These are phyloP conservation scores for Drosophila bifasciata DNA, from an alignment of 1,140 invertebrate genomes.

Conservation along the genomic window DNA sequence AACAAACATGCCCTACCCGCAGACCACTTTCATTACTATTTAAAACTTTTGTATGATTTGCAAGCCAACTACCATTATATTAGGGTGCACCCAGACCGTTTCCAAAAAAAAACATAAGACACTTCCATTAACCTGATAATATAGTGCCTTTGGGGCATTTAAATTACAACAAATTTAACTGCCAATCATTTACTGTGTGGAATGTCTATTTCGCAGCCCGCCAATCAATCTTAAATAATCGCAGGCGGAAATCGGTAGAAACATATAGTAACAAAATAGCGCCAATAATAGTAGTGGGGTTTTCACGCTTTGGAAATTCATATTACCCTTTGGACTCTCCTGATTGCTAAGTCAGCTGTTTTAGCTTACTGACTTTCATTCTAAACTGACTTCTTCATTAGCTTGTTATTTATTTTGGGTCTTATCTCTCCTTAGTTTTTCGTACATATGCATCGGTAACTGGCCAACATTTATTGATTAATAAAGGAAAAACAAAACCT, in stretches of 20 bases:
- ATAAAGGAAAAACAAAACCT: conserved; percentile 41
- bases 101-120: conserved; percentile 15
- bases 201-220: conserved; percentile 9
- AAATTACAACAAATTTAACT: conserved; percentile 11
- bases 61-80: conserved; percentile 35
- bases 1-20: conserved; percentile 28
- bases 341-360: conserved; percentile 47
- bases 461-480: conserved; percentile 71
- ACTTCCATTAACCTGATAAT: conserved; percentile 33
- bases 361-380: conserved; percentile 29
- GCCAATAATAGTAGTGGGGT: conserved; percentile 21
- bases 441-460: conserved; percentile 37
- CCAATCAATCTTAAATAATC: conserved; percentile 42
- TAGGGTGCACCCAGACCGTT: conserved; percentile 1
- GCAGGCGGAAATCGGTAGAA: conserved; percentile 6
- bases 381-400: conserved; percentile 17
- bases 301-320: conserved; percentile 14
- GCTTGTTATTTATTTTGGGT: conserved; percentile 25
- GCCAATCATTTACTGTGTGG: conserved; percentile 28
- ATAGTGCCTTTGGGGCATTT: conserved; percentile 13
- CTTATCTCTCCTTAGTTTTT: conserved; percentile 41
- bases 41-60: conserved; percentile 16
- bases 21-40: conserved; percentile 16
- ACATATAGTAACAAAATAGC: not conserved
- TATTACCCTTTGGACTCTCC: conserved; percentile 47